A percentile compares a stretch with the other conserved stretches of the same genome.
Evolutionary conservation across 2,888 invertebrate species (phyloP).

Genomic region (Lithodes maja): DNA sequence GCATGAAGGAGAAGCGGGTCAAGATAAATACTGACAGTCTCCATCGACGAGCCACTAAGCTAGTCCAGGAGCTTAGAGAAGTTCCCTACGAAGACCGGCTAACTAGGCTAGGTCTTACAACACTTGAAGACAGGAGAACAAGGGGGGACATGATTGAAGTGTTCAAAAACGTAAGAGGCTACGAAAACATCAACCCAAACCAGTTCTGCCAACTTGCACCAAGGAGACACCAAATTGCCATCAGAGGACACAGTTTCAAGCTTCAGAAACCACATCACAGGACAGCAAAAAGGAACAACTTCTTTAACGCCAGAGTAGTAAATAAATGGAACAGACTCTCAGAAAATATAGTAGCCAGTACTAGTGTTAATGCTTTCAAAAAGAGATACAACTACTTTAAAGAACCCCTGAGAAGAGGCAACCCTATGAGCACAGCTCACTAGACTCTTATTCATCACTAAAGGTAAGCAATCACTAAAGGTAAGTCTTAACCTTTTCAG

Average conservation of each 20-base stretch:
- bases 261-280: neutral
- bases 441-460: neutral
- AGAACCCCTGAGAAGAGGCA: conserved; percentile 1
- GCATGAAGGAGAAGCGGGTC: too few relatives aligned
- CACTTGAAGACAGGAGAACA: neutral
- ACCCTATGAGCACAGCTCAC: neutral
- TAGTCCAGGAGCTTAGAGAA: neutral
- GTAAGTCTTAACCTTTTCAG: too few relatives aligned
- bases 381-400: neutral
- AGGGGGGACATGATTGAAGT: neutral
- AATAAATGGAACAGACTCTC: conserved; percentile 5
- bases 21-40: too few relatives aligned
- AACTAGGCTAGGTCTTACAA: neutral
- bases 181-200: neutral
- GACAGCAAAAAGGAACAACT: neutral
- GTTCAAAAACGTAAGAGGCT: neutral
- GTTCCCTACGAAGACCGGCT: neutral
- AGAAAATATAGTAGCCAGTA: neutral
- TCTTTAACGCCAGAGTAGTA: conserved; percentile 4
- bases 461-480: neutral
- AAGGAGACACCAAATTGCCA: neutral
- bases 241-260: neutral
- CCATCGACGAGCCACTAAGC: neutral
- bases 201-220: neutral
- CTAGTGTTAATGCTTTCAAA: conserved; percentile 13